phyloP scores from a whole-genome alignment of 2,888 invertebrate genomes.

The Clitarchus hookeri region DNA sequence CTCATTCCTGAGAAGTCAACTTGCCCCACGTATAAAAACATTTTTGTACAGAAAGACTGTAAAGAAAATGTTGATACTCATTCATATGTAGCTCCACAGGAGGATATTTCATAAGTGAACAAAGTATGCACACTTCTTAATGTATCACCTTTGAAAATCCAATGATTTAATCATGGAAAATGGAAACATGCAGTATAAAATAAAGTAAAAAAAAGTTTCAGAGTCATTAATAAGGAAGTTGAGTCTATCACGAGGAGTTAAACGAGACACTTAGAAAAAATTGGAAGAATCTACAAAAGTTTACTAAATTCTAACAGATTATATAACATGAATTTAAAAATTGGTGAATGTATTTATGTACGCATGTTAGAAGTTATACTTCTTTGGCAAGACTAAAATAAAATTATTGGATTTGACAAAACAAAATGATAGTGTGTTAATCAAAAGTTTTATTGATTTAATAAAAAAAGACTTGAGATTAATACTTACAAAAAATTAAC shows the following conservation, averaged over 20 bases:
- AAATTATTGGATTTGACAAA: too few relatives aligned
- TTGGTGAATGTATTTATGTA: too few relatives aligned
- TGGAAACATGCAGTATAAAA: background rate
- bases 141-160: conserved; percentile 1
- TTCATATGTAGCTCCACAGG: background rate
- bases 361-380: too few relatives aligned
- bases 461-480: too few relatives aligned
- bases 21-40: background rate
- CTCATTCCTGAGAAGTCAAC: background rate
- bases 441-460: too few relatives aligned
- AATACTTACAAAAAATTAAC: too few relatives aligned
- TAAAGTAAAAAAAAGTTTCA: background rate
- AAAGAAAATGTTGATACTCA: background rate
- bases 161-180: background rate
- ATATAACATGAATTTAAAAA: conserved; percentile 17
- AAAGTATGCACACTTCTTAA: too few relatives aligned
- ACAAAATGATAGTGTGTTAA: too few relatives aligned
- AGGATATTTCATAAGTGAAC: conserved; percentile 15
- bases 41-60: background rate
- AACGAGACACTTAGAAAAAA: background rate
- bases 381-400: too few relatives aligned
- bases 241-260: background rate
- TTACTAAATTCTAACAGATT: conserved; percentile 15
- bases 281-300: conserved; percentile 10
- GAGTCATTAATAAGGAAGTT: conserved; percentile 7